A percentile compares a stretch with the other conserved stretches of the same genome.
phyloP scores from a whole-genome alignment of 1,140 invertebrate genomes.

The Lycorma delicatula region DNA sequence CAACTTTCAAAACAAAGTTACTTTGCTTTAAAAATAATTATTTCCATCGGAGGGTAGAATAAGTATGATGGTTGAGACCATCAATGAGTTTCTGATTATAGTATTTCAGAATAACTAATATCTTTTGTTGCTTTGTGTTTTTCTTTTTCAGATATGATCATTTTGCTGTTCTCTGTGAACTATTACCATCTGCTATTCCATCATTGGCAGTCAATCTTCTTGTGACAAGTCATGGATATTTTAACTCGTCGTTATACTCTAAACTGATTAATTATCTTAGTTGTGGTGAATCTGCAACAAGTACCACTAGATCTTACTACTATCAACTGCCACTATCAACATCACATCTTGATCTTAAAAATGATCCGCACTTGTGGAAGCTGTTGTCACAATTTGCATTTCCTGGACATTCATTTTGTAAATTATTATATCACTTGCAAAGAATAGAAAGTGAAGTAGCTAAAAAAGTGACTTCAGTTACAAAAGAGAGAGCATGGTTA shows the following conservation, averaged over 20 bases:
- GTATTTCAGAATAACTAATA: too few relatives aligned
- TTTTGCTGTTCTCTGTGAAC: conserved; percentile 66
- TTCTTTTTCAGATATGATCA: conserved; percentile 55
- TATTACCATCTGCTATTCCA: conserved; percentile 57
- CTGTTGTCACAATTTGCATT: conserved; percentile 44
- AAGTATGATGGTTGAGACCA: too few relatives aligned
- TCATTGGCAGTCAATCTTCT: conserved; percentile 57
- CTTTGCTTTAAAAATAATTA: too few relatives aligned
- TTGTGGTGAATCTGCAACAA: conserved; percentile 38
- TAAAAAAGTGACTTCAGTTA: conserved; percentile 17
- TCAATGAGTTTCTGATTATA: too few relatives aligned
- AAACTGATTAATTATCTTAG: conserved; percentile 46
- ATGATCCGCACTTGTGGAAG: conserved; percentile 49
- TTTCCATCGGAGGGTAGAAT: too few relatives aligned
- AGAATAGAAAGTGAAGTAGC: conserved; percentile 43
- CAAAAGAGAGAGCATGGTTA: conserved; percentile 52
- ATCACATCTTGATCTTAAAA: conserved; percentile 44
- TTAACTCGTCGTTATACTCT: conserved; percentile 45
- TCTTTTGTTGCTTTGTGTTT: too few relatives aligned
- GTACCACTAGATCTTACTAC: conserved; percentile 21
- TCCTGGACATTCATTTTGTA: conserved; percentile 48
- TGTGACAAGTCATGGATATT: conserved; percentile 49
- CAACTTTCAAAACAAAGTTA: too few relatives aligned
- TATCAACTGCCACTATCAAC: too few relatives aligned
- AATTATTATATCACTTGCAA: conserved; percentile 45